phyloP scores from a whole-genome alignment of 2,797 vertebrate genomes.

The Schizopygopsis pylzovi region DNA sequence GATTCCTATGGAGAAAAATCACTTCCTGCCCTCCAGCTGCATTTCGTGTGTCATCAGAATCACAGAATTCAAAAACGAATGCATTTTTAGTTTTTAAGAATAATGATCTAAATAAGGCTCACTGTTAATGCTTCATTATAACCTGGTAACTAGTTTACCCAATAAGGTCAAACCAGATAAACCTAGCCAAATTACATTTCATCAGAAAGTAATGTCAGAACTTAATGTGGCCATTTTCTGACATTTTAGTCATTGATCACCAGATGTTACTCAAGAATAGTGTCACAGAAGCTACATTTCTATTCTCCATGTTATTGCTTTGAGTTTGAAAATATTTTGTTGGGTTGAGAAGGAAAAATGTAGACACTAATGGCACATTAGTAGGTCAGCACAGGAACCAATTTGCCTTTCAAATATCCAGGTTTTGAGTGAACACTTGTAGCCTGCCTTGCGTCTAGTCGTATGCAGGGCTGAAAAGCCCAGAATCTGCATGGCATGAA shows the following conservation, averaged over 20 bases:
- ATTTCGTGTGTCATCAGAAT: too few relatives aligned
- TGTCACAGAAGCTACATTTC: slow-evolving; percentile 9
- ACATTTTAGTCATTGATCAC: not conserved
- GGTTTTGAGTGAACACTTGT: slow-evolving; percentile 35
- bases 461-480: slow-evolving; percentile 24
- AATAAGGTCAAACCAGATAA: slow-evolving; percentile 2
- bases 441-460: not conserved
- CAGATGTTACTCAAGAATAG: not conserved
- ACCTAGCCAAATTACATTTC: not conserved
- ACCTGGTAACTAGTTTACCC: not conserved
- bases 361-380: slow-evolving; percentile 31
- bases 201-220: not conserved
- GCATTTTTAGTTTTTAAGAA: not conserved
- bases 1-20: too few relatives aligned
- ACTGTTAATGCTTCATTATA: not conserved
- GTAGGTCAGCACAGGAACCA: slow-evolving; percentile 21
- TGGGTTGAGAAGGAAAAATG: not conserved
- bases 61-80: not conserved
- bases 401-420: slow-evolving; percentile 52
- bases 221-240: not conserved
- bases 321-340: not conserved
- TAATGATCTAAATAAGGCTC: not conserved
- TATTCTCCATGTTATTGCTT: not conserved
- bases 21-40: too few relatives aligned
- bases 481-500: slow-evolving; percentile 30